These are phyloP conservation scores for Tenebrosternarchus preto DNA, from an alignment of 2,113 vertebrate genomes.

Conservation along the genomic window DNA sequence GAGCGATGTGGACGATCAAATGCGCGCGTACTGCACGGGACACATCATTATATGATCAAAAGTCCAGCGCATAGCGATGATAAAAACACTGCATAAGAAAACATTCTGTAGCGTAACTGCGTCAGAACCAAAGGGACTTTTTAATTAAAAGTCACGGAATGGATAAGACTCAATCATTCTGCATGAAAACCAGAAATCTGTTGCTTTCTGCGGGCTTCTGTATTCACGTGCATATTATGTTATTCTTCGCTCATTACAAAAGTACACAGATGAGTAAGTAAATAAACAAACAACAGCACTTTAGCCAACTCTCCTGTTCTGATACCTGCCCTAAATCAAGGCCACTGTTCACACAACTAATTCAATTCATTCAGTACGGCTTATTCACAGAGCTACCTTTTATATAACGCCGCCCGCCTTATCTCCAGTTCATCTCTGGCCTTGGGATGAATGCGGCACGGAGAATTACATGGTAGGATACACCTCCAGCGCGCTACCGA, in stretches of 20 bases:
- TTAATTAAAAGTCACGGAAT: not conserved
- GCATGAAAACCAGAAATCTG: not conserved
- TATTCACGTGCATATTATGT: too few relatives aligned
- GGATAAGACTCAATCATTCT: not conserved
- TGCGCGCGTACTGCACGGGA: too few relatives aligned
- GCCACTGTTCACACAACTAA: not conserved
- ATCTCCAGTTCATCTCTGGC: slow-evolving; percentile 17
- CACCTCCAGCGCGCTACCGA: not conserved
- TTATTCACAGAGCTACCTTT: slow-evolving; percentile 28
- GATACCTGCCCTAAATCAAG: not conserved
- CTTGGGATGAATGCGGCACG: slow-evolving; percentile 21
- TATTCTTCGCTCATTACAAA: not conserved
- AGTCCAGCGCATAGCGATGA: too few relatives aligned
- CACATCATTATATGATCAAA: too few relatives aligned
- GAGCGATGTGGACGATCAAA: too few relatives aligned
- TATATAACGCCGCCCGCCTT: not conserved
- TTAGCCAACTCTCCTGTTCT: not conserved
- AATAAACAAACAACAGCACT: not conserved
- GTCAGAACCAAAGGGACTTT: too few relatives aligned
- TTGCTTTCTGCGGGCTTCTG: too few relatives aligned
- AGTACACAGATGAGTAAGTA: not conserved
- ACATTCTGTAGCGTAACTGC: too few relatives aligned
- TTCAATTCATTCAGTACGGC: not conserved
- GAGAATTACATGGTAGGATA: not conserved
- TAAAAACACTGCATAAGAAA: too few relatives aligned